A percentile compares a stretch with the other conserved stretches of the same genome.
Conservation (phyloP, 2,797 vertebrate genomes). For the Sebastes goodei region DNA sequence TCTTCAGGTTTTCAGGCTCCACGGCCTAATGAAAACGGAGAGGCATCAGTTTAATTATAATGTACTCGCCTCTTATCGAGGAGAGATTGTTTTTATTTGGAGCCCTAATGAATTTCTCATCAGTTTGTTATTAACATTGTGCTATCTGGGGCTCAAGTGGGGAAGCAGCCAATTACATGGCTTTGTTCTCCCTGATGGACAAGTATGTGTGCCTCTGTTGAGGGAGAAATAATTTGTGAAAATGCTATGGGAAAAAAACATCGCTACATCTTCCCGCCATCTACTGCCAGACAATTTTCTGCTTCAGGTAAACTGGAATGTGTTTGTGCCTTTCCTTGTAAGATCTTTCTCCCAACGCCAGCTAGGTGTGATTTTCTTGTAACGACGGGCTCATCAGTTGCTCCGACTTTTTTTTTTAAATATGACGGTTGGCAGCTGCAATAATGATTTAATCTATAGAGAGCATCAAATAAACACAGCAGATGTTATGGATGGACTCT, state of each 20-base stretch:
- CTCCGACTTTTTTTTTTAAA: neutral
- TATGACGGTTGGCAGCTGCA: constrained; percentile 6
- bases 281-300: constrained; percentile 58
- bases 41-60: constrained; percentile 84
- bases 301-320: constrained; percentile 58
- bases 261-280: constrained; percentile 40
- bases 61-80: constrained; percentile 76
- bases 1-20: constrained; percentile 69
- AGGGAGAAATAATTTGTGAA: constrained; percentile 66
- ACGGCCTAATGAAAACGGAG: constrained; percentile 81
- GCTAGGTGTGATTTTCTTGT: constrained; percentile 29
- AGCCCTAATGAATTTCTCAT: constrained; percentile 85
- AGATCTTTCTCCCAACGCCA: constrained; percentile 43
- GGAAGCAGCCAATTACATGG: constrained; percentile 78
- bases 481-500: neutral
- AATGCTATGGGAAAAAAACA: constrained; percentile 46
- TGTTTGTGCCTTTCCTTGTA: constrained; percentile 35
- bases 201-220: constrained; percentile 65
- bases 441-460: constrained; percentile 29
- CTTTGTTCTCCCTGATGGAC: constrained; percentile 78
- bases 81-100: constrained; percentile 84
- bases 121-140: constrained; percentile 84
- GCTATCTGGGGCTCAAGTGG: constrained; percentile 73
- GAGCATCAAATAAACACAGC: constrained; percentile 15
- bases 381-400: constrained; percentile 26